phyloP scores from a whole-genome alignment of 2,113 vertebrate genomes.

The Calonectris borealis region DNA sequence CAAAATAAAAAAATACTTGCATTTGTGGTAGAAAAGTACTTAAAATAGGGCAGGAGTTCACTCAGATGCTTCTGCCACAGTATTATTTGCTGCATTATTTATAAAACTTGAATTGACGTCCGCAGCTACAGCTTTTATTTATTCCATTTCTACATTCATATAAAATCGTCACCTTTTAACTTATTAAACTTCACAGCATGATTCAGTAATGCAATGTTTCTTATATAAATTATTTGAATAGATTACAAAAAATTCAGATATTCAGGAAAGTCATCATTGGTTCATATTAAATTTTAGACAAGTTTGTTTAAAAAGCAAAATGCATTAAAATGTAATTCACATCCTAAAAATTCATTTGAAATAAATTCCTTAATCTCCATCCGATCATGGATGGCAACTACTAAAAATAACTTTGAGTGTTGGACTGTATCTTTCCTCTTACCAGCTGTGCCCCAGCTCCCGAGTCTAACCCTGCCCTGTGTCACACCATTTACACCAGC shows the following conservation, averaged over 20 bases:
- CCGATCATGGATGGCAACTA: neutral
- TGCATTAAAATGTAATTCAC: neutral
- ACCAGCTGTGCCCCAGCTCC: neutral
- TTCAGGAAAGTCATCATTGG: neutral
- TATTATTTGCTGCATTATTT: neutral
- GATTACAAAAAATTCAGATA: neutral
- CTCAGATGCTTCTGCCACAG: neutral
- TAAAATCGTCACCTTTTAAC: neutral
- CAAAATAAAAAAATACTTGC: neutral
- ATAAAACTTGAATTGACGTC: neutral
- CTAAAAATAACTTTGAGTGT: neutral
- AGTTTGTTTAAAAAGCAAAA: neutral
- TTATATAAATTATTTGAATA: neutral
- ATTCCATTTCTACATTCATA: neutral
- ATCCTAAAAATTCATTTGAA: neutral
- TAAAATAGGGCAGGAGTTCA: neutral
- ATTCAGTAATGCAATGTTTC: neutral
- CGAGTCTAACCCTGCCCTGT: rapidly evolving
- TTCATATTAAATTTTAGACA: neutral
- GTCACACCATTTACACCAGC: neutral
- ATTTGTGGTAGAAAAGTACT: neutral
- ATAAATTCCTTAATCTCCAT: neutral
- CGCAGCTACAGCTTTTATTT: neutral
- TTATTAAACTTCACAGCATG: neutral
- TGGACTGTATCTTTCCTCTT: neutral